Evolutionary conservation across 2,113 vertebrate genomes (phyloP), one percentile per base, ranked within the genome.

Genomic region (Chunga burmeisteri): DNA sequence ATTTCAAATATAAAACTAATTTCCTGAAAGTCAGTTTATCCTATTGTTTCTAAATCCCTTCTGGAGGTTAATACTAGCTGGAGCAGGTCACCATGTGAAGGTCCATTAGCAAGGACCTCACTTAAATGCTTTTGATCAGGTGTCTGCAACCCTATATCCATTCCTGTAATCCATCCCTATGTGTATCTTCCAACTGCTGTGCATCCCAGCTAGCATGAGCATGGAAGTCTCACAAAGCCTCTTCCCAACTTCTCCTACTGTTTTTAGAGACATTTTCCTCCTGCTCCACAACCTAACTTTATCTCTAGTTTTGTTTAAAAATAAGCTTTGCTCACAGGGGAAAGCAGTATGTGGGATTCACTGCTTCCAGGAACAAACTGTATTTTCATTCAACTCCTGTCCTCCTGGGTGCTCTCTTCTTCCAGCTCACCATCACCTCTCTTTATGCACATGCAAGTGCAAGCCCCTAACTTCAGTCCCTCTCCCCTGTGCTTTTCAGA

Each of bases 1-100:
- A 79, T 93, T 96, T 95, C 59, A 86, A 89, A 94, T 75, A 81
- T 10, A 79, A 94, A 95, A 91, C 30, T 65, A 68, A 87, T 87
- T 75, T 80, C 3, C 58, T 68, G 17, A 36, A 86, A 89, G 80
- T 67, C 81, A 72, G 58, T 42, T 91, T 87, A 79, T 75, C 44
- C 68, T 91, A 22, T 53, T 89, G 19, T 85, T 95, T 89, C 68
- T 79, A 94, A 96, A 91, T 87, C 81, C 46, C 34, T 79, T 70
- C 47, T 68, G 42, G 38, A 86, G 42, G 68, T 71, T 94, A 74
- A 92, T 59, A 53, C 65, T 46, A 44, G 86, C 50, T 63, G 47
- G 36, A 90, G 34, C 52, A 90, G 18, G 36, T 75, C 65, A 91
- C 29, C 62, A 47, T 8, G 44, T 2, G 3, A 91, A 91, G 61